Evolutionary conservation across 2,797 vertebrate genomes (phyloP), one percentile per base, ranked within the genome.

Genomic region (Oryzias sinensis): DNA sequence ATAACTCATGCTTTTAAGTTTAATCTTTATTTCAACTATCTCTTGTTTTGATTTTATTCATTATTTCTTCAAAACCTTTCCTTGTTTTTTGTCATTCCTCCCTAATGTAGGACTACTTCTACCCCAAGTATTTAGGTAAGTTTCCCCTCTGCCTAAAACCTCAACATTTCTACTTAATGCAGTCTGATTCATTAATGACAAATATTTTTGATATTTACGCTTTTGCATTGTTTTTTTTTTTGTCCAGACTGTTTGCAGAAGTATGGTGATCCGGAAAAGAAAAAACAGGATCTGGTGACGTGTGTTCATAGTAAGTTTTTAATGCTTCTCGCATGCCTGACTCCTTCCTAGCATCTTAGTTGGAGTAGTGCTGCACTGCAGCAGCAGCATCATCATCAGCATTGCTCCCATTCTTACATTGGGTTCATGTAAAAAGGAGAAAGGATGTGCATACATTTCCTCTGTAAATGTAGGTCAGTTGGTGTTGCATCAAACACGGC

Each of bases 111-210:
- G 93, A 98, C 1, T 99, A 98, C 86, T 99, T 99, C 88, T 99
- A 94, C 72, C 96, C 96, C 29, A 94, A 91, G 86, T 99, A 99
- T 81, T 78, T 93, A 72, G 93, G 97, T 99, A 89, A 95, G 96
- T 94, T 47, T 15, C 48, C 54, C 42, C 54, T 60, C 20, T 46
- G 2, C 46, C 56, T 44, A n/a, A 54, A 67, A 47, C 43, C 17
- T 22, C 70, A 9, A 51, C 46, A 48, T 49, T 15, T 62, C 33
- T 37, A 14, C 16, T 25, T 15, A 29, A 29, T 37, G 52, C 25
- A 25, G 13, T 8, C 7, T 1, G 1, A 15, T 53, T 27, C 14
- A 17, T 37, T 59, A 41, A 65, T 53, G 57, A 45, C 29, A 11
- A 11, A 43, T 41, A 7, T 70, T 71, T 71, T 8, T 43, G 46